A percentile compares a stretch with the other conserved stretches of the same genome.
phyloP scores from a whole-genome alignment of 1,140 invertebrate species.

The Charaxes varanes region DNA sequence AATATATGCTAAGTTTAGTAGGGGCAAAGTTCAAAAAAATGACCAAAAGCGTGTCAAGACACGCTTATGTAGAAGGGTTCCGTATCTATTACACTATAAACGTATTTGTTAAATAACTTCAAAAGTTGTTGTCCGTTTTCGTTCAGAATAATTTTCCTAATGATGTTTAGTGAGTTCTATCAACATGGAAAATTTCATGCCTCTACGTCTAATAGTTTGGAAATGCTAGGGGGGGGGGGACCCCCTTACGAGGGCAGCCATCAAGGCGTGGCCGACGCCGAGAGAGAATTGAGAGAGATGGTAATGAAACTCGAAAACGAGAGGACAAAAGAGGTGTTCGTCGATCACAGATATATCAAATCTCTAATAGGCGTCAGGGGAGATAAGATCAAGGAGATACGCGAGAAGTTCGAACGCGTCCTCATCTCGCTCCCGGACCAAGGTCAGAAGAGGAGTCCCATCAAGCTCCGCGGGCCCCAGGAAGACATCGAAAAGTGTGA shows the following conservation, averaged over 20 bases:
- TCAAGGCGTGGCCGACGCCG: slow-evolving; percentile 88
- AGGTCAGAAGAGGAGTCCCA: slow-evolving; percentile 92
- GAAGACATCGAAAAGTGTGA: slow-evolving; percentile 96
- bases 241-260: slow-evolving; percentile 95
- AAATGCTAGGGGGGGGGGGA: too few relatives aligned
- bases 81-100: too few relatives aligned
- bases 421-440: slow-evolving; percentile 94
- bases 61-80: too few relatives aligned
- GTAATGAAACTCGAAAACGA: slow-evolving; percentile 95
- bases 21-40: too few relatives aligned
- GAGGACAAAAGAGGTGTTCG: slow-evolving; percentile 94
- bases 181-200: too few relatives aligned
- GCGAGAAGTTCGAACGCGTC: slow-evolving; percentile 94
- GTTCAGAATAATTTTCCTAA: too few relatives aligned
- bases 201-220: too few relatives aligned
- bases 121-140: too few relatives aligned
- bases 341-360: slow-evolving; percentile 95
- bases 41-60: too few relatives aligned
- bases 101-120: too few relatives aligned
- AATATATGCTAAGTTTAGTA: too few relatives aligned
- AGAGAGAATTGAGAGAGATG: slow-evolving; percentile 86
- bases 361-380: slow-evolving; percentile 95
- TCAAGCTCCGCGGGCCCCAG: slow-evolving; percentile 95
- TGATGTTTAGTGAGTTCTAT: too few relatives aligned
- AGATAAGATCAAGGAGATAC: slow-evolving; percentile 94